Evolutionary conservation across 2,888 invertebrate species (phyloP), one percentile per base, ranked within the genome.

Genomic region (Harmothoe impar): DNA sequence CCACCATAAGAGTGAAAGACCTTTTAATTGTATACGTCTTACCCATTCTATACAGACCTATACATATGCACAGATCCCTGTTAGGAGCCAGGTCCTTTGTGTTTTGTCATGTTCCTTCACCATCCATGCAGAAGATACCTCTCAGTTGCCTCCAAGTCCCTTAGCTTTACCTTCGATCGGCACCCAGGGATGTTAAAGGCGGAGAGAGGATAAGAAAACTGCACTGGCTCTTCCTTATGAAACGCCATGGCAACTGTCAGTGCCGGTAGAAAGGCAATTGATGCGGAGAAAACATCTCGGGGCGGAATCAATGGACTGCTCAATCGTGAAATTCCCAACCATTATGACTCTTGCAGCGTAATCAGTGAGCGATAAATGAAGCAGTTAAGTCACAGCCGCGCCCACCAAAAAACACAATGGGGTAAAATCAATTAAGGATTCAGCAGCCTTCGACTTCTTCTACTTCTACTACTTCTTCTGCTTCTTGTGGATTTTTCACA

Each of bases 291-390:
- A 33, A 81, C 35, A 33, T 81, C 43, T 81, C 81, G 17, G 81
- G 43, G 23, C 35, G 43, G 23, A 81, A 81, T 81, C 81, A 81
- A 81, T 81, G 31, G 81, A 81, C 81, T 81, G 81, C 81, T 81
- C 81, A 81, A 12, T 81, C 43, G 43, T 81, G 81, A 35, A 81
- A 81, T 81, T 81, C 81, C 81, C 43, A 43, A 81, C 81, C 81
- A 81, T 33, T 81, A 33, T 25, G 81, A 81, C 33, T 33, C 81
- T 81, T 43, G 23, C 81, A 17, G 43, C 81, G 35, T 81, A 81
- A 81, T 81, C 81, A 43, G 43, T 25, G 81, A 43, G 33, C 43
- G 43, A 17, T 81, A 81, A 81, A 81, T 43, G 72, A 72, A 29
- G 72, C 72, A 72, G 72, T 72, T 72, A 72, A 29, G 25, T 72